Evolutionary conservation across 23 tunicate species (phyloP), one percentile per base, ranked within the genome.

Genomic region (Trididemnum miniatum): DNA sequence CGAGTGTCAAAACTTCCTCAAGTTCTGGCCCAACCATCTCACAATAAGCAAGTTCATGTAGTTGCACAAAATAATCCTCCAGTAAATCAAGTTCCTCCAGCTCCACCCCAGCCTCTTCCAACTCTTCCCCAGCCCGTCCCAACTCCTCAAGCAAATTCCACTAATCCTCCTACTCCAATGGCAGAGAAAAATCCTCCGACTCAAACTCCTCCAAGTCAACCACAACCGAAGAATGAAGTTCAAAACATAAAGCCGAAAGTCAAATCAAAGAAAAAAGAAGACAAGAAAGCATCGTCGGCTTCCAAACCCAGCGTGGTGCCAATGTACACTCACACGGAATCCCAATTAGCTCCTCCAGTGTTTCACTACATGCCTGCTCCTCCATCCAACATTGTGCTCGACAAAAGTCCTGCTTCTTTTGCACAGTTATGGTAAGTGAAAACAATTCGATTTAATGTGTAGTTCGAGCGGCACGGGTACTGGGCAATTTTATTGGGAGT

Each of bases 281-380:
- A 22, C 20, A n/a, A 62, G 29, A 62, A 62, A 62, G 29, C 69
- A 4, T 9, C 15, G 24, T 5, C 69, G 22, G 5, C 69, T 62
- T 62, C 54, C 54, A 44, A 44, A 15, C 15, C 54, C 15, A 44
- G 54, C 15, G 54, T 44, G 54, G 54, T 44, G 31, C 93, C 93
- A 38, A 76, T 82, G 74, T 93, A 93, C 87, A 93, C 98, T 35
- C 98, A 93, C 71, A 57, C 91, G 1, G 98, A 93, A 44, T 50
- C 74, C 22, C 85, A 71, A 0, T 82, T 80, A 0, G 84, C 44
- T 2, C 98, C 98, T 33, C 98, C 98, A 15, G 93, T 93, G 28
- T 93, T 80, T 75, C 98, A 93, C 52, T 93, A 93, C 87, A 93
- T 93, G 82, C 98, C 98, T 4, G 98, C 98, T 1, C 98, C 98